A percentile compares a stretch with the other conserved stretches of the same genome.
Evolutionary conservation across 2,113 vertebrate genomes (phyloP).

Genomic region (Poeciliopsis occidentalis): DNA sequence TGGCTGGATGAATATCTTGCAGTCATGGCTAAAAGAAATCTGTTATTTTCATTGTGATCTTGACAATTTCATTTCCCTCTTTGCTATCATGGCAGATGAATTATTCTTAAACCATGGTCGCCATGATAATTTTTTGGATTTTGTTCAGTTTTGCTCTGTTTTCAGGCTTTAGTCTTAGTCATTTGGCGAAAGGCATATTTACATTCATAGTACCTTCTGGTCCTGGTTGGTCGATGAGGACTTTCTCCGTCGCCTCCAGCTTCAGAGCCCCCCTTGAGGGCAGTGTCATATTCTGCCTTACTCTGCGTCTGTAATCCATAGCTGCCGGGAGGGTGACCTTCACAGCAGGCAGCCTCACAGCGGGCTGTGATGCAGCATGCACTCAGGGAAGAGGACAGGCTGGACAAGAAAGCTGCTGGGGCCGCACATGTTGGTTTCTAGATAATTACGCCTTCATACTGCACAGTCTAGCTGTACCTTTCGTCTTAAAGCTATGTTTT

Average conservation of each 20-base stretch:
- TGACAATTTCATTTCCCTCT: too few species aligned
- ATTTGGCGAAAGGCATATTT: not conserved
- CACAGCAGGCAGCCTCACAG: constrained; percentile 71
- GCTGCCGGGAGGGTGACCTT: constrained; percentile 82
- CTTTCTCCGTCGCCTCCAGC: constrained; percentile 37
- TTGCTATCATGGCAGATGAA: too few species aligned
- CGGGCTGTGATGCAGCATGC: constrained; percentile 61
- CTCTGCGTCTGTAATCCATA: constrained; percentile 80
- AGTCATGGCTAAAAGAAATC: too few species aligned
- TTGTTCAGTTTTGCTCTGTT: too few species aligned
- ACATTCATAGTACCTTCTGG: constrained; percentile 2
- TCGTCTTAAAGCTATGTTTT: constrained; percentile 6
- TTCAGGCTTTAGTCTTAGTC: too few species aligned
- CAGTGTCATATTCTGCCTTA: constrained; percentile 80
- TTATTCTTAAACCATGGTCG: too few species aligned
- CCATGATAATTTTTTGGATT: too few species aligned
- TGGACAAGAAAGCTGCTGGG: constrained; percentile 38
- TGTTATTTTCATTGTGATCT: too few species aligned
- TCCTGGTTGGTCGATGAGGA: constrained; percentile 32
- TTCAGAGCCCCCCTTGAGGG: constrained; percentile 69
- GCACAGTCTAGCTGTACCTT: constrained; percentile 14
- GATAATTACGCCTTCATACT: constrained; percentile 54
- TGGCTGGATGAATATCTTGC: too few species aligned
- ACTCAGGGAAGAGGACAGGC: constrained; percentile 51
- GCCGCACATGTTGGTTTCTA: constrained; percentile 37